Evolutionary conservation across 1,140 invertebrate genomes (phyloP).

Genomic region (Sarcophaga bullata): DNA sequence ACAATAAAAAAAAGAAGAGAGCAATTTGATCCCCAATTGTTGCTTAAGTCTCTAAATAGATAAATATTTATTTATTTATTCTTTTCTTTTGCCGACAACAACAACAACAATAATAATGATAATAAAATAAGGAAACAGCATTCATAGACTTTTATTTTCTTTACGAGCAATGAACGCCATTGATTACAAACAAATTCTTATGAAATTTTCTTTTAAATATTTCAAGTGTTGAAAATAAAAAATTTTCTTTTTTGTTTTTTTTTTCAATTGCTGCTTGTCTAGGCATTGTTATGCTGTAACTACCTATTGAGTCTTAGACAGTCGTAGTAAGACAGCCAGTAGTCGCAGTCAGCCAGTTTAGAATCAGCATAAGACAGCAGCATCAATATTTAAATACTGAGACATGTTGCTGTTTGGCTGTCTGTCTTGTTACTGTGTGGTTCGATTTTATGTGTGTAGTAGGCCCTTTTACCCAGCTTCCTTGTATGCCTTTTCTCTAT

Average conservation of each 20-base stretch:
- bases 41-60: neutral
- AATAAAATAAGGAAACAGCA: neutral
- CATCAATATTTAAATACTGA: neutral
- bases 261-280: neutral
- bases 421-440: too few species aligned
- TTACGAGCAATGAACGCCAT: neutral
- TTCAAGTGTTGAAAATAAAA: neutral
- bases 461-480: too few species aligned
- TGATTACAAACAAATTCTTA: constrained; percentile 11
- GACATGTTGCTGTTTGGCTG: neutral
- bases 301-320: neutral
- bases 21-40: neutral
- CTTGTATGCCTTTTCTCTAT: too few species aligned
- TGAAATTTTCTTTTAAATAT: neutral
- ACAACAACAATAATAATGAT: too few species aligned
- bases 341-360: neutral
- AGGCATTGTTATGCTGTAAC: neutral
- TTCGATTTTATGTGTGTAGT: too few species aligned
- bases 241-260: neutral
- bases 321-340: neutral
- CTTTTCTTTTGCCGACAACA: too few species aligned
- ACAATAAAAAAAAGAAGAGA: neutral
- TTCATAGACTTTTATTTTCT: neutral
- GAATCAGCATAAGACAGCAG: neutral
- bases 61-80: constrained; percentile 1